Conservation (phyloP, 1,140 invertebrate species). For the Venturia canescens region DNA sequence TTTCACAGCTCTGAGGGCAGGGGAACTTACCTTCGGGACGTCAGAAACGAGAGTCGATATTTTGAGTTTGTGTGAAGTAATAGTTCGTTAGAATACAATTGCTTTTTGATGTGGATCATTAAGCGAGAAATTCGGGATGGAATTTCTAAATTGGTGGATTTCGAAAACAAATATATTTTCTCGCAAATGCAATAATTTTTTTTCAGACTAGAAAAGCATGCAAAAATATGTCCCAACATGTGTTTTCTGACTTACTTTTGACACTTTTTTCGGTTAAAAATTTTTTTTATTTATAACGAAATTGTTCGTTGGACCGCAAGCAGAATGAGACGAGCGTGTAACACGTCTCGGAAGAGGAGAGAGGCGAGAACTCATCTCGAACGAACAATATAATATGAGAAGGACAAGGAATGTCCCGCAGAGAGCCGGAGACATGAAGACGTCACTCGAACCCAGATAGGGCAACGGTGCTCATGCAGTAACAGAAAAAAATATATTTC, state of each 20-base stretch:
- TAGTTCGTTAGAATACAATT: no score
- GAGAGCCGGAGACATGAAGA: constrained; percentile 56
- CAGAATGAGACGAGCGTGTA: not conserved
- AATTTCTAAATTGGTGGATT: no score
- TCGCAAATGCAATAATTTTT: not conserved
- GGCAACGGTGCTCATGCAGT: constrained; percentile 13
- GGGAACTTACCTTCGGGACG: no score
- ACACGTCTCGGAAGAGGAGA: not conserved
- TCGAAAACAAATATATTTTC: no score
- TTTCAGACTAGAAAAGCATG: not conserved
- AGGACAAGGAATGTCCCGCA: constrained; percentile 53
- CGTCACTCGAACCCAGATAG: constrained; percentile 50
- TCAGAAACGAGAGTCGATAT: no score
- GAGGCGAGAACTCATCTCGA: constrained; percentile 16
- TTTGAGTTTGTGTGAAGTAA: no score
- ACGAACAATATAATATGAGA: not conserved
- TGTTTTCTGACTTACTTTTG: not conserved
- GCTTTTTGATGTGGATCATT: no score
- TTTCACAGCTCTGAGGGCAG: no score
- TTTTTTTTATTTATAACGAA: not conserved
- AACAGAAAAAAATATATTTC: not conserved
- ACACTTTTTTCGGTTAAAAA: not conserved
- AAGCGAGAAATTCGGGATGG: no score
- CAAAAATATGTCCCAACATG: not conserved
- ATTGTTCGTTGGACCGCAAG: not conserved